phyloP scores from a whole-genome alignment of 92 coral and sea anemone genomes.

The Zoanthus sansibaricus region DNA sequence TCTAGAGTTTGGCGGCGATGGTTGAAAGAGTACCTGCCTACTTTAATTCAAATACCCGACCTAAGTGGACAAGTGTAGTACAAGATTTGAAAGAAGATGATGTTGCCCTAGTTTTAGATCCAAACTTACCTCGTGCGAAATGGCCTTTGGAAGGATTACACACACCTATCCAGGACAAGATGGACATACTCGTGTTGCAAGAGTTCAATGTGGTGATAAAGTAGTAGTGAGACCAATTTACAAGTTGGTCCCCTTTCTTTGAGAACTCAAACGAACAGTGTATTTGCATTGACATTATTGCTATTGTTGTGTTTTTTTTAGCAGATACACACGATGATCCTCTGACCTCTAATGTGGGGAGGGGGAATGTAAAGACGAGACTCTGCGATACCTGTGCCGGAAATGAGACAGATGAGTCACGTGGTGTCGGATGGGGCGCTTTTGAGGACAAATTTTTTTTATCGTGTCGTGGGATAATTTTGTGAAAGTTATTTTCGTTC shows the following conservation, averaged over 20 bases:
- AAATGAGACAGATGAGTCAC: too few species aligned
- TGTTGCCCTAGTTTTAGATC: neutral
- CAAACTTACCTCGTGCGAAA: too few species aligned
- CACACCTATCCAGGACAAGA: neutral
- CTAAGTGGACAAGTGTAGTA: constrained; percentile 66
- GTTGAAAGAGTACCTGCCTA: constrained; percentile 1
- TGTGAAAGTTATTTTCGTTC: too few species aligned
- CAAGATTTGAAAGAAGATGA: constrained; percentile 53
- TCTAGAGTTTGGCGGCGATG: constrained; percentile 57
- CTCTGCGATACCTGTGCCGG: too few species aligned
- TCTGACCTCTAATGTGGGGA: constrained; percentile 48
- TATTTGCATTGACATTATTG: neutral
- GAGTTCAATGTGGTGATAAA: constrained; percentile 61
- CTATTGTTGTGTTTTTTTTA: too few species aligned
- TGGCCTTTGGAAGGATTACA: neutral
- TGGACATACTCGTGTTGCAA: constrained; percentile 62
- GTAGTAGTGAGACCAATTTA: constrained; percentile 57
- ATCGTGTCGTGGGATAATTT: too few species aligned
- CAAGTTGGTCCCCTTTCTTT: constrained; percentile 52
- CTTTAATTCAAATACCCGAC: constrained; percentile 35
- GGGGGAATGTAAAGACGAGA: constrained; percentile 43
- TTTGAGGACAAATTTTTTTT: too few species aligned
- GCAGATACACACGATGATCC: neutral
- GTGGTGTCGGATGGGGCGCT: too few species aligned
- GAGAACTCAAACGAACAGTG: neutral